A percentile compares a stretch with the other conserved stretches of the same genome.
phyloP scores from a whole-genome alignment of 2,888 invertebrate genomes.

The Diarsia mendica region DNA sequence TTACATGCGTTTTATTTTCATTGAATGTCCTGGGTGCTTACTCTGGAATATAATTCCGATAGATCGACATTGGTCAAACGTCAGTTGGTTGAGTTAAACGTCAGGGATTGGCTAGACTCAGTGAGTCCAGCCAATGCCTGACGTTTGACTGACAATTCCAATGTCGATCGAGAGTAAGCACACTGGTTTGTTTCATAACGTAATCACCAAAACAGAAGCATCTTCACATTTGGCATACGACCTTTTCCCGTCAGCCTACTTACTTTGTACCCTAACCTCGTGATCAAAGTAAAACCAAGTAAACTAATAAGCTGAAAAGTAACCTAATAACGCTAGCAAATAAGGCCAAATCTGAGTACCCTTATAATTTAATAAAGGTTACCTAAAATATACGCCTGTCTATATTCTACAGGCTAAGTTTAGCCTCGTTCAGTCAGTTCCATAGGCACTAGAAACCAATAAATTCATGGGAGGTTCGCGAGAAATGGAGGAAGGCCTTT shows the following conservation, averaged over 20 bases:
- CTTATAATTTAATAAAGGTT: constrained; percentile 10
- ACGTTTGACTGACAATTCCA: no score
- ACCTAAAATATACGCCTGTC: neutral
- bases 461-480: constrained; percentile 10
- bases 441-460: constrained; percentile 12
- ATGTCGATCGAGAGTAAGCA: no score
- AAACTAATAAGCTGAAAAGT: constrained; percentile 12
- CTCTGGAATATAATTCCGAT: no score
- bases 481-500: no score
- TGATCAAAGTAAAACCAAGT: constrained; percentile 22
- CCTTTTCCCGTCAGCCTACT: neutral
- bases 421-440: constrained; percentile 4
- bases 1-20: neutral
- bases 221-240: neutral
- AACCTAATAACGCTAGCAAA: constrained; percentile 16
- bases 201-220: neutral
- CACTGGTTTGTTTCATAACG: neutral
- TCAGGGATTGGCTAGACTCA: no score
- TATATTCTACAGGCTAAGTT: neutral
- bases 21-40: neutral
- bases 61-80: no score
- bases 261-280: neutral
- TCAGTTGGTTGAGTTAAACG: no score
- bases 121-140: no score
- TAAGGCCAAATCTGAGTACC: neutral